Percentiles rank a stretch among this genome's conserved stretches.
These are phyloP conservation scores for Mormyrus lacerda DNA, from an alignment of 2,113 vertebrate genomes.

Conservation along the genomic window DNA sequence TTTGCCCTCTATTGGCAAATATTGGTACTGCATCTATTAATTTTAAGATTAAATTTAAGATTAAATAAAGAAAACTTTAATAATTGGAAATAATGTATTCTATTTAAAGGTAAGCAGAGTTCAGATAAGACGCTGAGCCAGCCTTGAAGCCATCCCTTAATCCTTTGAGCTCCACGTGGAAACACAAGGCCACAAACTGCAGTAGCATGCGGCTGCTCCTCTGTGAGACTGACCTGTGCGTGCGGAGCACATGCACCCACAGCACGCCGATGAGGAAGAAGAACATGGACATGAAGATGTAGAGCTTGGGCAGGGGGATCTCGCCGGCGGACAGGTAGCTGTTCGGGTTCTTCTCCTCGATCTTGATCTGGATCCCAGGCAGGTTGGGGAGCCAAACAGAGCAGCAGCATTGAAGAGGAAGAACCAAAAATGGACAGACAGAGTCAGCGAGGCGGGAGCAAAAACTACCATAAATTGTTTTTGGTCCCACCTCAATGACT, in stretches of 20 bases:
- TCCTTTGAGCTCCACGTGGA: neutral
- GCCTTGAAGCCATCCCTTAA: neutral
- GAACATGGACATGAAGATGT: slow-evolving; percentile 74
- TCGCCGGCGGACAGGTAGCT: slow-evolving; percentile 79
- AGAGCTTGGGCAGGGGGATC: slow-evolving; percentile 76
- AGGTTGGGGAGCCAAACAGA: neutral
- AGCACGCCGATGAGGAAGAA: slow-evolving; percentile 70
- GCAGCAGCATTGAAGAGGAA: neutral
- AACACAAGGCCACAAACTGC: neutral
- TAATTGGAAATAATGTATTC: neutral
- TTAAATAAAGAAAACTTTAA: neutral
- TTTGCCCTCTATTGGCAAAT: slow-evolving; percentile 3
- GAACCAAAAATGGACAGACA: neutral
- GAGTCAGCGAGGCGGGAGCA: neutral
- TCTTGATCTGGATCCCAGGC: slow-evolving; percentile 61
- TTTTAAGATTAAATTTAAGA: neutral
- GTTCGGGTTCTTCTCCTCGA: slow-evolving; percentile 72
- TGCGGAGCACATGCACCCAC: slow-evolving; percentile 74
- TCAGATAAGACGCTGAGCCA: neutral
- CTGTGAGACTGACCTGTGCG: slow-evolving; percentile 56
- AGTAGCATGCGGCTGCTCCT: neutral
- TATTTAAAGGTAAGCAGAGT: neutral
- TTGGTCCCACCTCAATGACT: too few relatives aligned
- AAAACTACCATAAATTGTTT: too few relatives aligned
- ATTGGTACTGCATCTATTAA: neutral